Base-by-base conservation (phyloP, 2,888 invertebrate genomes). In the Poecilus cupreus region DNA sequence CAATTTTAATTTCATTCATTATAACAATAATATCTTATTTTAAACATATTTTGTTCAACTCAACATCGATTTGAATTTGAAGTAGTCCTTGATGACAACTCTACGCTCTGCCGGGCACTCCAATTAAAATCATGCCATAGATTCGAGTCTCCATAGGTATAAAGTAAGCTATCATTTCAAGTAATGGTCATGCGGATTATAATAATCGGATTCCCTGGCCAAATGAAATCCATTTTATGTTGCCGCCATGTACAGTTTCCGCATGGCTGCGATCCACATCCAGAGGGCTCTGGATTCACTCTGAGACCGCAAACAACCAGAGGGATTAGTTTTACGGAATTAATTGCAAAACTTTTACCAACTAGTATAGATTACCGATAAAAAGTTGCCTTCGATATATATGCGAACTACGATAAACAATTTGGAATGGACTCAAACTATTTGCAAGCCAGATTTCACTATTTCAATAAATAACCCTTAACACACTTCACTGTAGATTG, bases 311-410 rank as follows among this genome's bases (percentile, higher is more conserved):
- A 76, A 57, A 76, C 76, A 76, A 76, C 57, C 39, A 18, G 24
- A n/a, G 32, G 76, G 76, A 54, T 76, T 76, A 76, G 76, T 76
- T 37, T 57, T 72, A 22, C 37, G 24, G 57, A 76, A 76, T 76
- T 76, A 76, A 76, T 76, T 76, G 76, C 37, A 20, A 76, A 76
- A 76, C 76, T 76, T 76, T 76, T 57, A 76, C 76, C 68, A 46
- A 72, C 72, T 72, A 72, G 43, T 76, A 37, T 76, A 76, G 76
- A 76, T 76, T 39, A 32, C 18, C 24, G 76, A 76, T 57, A 60
- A 60, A 60, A 60, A 60, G 24, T 60, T 60, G 13, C 5, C 24
- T 24, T n/a, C n/a, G 60, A 13, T 32, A 60, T 26, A 60, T 60
- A 60, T 60, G n/a, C 60, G 2, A 6, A 32, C 26, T 13, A n/a